Evolutionary conservation across 2,888 invertebrate species (phyloP).

Genomic region (Cerceris ruficornis): DNA sequence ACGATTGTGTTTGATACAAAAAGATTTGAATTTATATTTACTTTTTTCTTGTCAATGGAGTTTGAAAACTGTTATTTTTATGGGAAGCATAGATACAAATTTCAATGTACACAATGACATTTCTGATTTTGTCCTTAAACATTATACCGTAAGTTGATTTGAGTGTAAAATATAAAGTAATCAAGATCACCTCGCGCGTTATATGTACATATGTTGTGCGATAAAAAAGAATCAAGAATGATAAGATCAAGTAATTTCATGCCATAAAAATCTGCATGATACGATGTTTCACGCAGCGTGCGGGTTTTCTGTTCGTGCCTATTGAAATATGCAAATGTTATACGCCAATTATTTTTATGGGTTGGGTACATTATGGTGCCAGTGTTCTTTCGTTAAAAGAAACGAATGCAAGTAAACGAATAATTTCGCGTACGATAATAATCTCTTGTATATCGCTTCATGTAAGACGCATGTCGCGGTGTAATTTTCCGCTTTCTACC

Average conservation of each 20-base stretch:
- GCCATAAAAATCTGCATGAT: not conserved
- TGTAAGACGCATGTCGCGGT: slow-evolving; percentile 3
- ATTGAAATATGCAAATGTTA: not conserved
- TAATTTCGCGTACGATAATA: slow-evolving; percentile 12
- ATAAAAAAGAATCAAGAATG: not conserved
- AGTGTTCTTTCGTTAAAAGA: not conserved
- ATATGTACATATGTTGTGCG: not conserved
- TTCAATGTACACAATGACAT: no score
- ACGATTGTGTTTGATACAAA: no score
- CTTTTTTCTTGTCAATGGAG: no score
- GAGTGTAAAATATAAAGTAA: not conserved
- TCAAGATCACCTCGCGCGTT: not conserved
- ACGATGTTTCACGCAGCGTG: not conserved
- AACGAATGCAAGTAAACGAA: slow-evolving; percentile 7
- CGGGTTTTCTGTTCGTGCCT: not conserved
- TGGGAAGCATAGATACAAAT: no score
- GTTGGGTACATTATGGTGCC: not conserved
- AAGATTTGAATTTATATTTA: no score
- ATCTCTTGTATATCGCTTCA: not conserved
- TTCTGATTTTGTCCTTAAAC: no score
- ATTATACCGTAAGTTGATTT: no score
- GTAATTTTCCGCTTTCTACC: not conserved
- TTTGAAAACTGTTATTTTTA: no score
- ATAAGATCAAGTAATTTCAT: not conserved
- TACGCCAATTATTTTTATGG: not conserved